Conservation (phyloP, 2,797 vertebrate species). For the Pogonophryne albipinna region DNA sequence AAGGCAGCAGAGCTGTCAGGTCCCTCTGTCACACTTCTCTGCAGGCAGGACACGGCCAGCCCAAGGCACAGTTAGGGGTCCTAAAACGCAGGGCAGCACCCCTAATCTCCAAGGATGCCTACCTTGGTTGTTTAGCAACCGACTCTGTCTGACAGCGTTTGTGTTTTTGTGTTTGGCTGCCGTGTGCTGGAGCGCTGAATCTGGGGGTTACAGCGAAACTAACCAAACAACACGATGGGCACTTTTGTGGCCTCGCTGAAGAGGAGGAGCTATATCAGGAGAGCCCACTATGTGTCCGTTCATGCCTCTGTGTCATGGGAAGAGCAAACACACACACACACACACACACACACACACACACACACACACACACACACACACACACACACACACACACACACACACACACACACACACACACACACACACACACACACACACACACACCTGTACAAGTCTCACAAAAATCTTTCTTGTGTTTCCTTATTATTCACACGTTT, state of each 20-base stretch:
- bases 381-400: no score
- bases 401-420: no score
- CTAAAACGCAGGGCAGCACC: constrained; percentile 64
- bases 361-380: no score
- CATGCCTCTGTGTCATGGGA: constrained; percentile 53
- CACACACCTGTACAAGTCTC: not conserved
- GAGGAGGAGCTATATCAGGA: constrained; percentile 66
- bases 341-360: no score
- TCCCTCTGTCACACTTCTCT: constrained; percentile 85
- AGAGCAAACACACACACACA: constrained; percentile 23
- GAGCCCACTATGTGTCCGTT: constrained; percentile 62
- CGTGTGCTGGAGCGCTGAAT: constrained; percentile 65
- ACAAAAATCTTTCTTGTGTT: constrained; percentile 2
- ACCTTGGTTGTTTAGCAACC: constrained; percentile 84
- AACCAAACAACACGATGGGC: constrained; percentile 78
- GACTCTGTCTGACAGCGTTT: constrained; percentile 67
- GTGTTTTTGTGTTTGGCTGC: constrained; percentile 71
- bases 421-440: no score
- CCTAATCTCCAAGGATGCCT: constrained; percentile 82
- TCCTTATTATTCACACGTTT: constrained; percentile 5
- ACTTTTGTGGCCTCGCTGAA: constrained; percentile 70
- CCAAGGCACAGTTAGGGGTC: constrained; percentile 83
- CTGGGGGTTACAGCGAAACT: constrained; percentile 71
- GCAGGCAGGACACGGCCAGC: constrained; percentile 79
- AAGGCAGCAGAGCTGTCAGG: constrained; percentile 86